Evolutionary conservation across 2,888 invertebrate species (phyloP).

Genomic region (Eupithecia insigniata): DNA sequence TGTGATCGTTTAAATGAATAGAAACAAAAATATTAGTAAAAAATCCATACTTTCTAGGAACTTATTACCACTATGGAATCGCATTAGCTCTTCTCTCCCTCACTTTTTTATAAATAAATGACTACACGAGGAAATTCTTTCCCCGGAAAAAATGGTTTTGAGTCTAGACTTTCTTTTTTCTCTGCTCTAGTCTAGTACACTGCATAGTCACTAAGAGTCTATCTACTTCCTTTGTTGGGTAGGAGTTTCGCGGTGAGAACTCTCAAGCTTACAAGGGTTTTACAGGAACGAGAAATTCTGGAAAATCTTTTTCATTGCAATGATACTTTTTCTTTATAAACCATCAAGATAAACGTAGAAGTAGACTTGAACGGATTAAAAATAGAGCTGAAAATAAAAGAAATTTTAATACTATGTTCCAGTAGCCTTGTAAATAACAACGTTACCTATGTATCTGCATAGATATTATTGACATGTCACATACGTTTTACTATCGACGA

Average conservation of each 20-base stretch:
- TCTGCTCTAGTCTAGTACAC: background rate
- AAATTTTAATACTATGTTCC: background rate
- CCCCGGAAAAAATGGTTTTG: background rate
- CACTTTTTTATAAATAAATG: background rate
- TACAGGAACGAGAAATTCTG: background rate
- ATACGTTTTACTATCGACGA: background rate
- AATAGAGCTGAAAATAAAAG: background rate
- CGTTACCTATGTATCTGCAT: too few relatives aligned
- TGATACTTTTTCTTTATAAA: background rate
- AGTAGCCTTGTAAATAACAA: background rate
- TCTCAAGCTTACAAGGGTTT: background rate
- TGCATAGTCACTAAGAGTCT: too few relatives aligned
- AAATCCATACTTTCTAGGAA: background rate
- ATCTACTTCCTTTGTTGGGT: slow-evolving; percentile 1
- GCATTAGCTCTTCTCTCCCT: background rate
- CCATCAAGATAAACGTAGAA: background rate
- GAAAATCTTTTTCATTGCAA: background rate
- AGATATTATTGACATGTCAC: background rate
- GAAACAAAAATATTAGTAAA: background rate
- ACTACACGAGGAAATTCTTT: background rate
- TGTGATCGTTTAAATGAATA: background rate
- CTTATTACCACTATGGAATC: background rate
- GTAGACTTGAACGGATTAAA: background rate
- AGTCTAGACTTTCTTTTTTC: background rate
- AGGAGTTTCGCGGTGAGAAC: slow-evolving; percentile 4